These are phyloP conservation scores for Edolisoma coerulescens DNA, from an alignment of 2,113 vertebrate genomes.

Conservation along the genomic window DNA sequence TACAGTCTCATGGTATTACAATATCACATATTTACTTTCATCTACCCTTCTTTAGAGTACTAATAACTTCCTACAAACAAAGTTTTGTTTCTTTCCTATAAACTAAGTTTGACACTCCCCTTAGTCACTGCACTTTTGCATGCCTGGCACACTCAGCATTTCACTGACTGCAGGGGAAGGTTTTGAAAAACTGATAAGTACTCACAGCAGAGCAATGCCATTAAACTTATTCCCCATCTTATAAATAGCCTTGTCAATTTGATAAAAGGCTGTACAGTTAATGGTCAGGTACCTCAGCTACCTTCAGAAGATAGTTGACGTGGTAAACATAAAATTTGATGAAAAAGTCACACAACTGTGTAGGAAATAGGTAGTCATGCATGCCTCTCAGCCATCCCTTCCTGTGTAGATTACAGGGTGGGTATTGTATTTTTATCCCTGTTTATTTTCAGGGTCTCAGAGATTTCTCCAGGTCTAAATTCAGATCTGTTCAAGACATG, in stretches of 20 bases:
- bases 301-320: background rate
- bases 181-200: background rate
- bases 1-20: background rate
- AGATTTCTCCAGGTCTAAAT: background rate
- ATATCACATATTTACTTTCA: background rate
- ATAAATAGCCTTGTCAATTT: rapidly evolving
- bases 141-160: background rate
- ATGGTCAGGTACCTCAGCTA: background rate
- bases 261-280: background rate
- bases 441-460: background rate
- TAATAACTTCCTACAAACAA: background rate
- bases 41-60: background rate
- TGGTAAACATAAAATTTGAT: background rate
- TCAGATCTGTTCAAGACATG: background rate
- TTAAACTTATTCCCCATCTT: background rate
- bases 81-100: background rate
- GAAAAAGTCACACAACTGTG: background rate
- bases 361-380: background rate
- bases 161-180: background rate
- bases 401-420: background rate
- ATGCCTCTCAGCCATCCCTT: background rate
- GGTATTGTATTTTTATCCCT: background rate
- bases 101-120: background rate
- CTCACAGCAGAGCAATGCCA: background rate
- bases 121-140: background rate